Evolutionary conservation across 2,888 invertebrate species (phyloP).

Genomic region (Drosophila stalkeri): DNA sequence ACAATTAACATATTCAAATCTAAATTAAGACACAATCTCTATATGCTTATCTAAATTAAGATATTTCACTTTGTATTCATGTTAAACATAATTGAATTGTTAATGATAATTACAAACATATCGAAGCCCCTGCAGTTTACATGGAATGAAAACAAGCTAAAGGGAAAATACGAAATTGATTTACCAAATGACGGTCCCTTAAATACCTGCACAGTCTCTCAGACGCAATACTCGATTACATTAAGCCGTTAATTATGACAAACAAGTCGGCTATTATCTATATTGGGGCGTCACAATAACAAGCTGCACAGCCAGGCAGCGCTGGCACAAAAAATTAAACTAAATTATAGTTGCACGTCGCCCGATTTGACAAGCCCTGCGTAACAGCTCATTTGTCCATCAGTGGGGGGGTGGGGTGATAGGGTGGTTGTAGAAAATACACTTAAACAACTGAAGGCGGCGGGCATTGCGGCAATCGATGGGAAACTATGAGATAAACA

Average conservation of each 20-base stretch:
- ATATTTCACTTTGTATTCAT: background rate
- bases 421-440: background rate
- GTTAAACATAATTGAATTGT: background rate
- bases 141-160: background rate
- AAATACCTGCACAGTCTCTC: background rate
- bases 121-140: background rate
- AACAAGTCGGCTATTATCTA: conserved; percentile 33
- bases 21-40: background rate
- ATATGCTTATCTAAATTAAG: background rate
- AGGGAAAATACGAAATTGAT: conserved; percentile 8
- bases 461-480: conserved; percentile 55
- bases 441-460: conserved; percentile 17
- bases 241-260: conserved; percentile 60
- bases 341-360: conserved; percentile 48
- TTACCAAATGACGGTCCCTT: conserved; percentile 1
- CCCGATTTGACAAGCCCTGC: conserved; percentile 48
- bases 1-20: background rate
- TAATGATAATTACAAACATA: background rate
- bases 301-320: conserved; percentile 16
- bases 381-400: conserved; percentile 63
- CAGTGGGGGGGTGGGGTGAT: conserved; percentile 10
- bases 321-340: conserved; percentile 42
- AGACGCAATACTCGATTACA: conserved; percentile 45
- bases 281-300: conserved; percentile 44
- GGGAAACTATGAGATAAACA: conserved; percentile 48